These are phyloP conservation scores for Drosophila bocqueti DNA, from an alignment of 1,140 invertebrate species.

Conservation along the genomic window DNA sequence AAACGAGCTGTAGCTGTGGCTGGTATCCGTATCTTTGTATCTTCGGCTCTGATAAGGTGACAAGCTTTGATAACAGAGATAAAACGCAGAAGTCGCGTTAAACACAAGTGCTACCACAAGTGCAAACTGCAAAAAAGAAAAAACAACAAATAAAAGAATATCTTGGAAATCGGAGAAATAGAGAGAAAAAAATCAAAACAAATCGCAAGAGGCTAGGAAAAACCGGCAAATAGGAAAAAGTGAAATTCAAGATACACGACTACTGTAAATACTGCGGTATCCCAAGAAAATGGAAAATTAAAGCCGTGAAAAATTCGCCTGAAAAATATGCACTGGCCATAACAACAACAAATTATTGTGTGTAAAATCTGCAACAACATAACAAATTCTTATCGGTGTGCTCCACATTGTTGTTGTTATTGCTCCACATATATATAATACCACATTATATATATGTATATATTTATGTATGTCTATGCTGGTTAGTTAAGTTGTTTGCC, in stretches of 20 bases:
- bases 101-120: slow-evolving; percentile 46
- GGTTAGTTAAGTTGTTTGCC: slow-evolving; percentile 32
- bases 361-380: slow-evolving; percentile 6
- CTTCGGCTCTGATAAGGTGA: slow-evolving; percentile 56
- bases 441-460: background rate
- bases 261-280: slow-evolving; percentile 39
- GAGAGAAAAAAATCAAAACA: slow-evolving; percentile 28
- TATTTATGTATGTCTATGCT: slow-evolving; percentile 10
- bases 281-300: slow-evolving; percentile 20
- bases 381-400: slow-evolving; percentile 42
- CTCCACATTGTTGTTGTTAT: slow-evolving; percentile 17
- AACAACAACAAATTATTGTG: slow-evolving; percentile 29
- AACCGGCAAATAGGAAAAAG: slow-evolving; percentile 30
- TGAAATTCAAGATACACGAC: slow-evolving; percentile 42
- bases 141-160: background rate
- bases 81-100: slow-evolving; percentile 24
- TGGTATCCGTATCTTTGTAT: slow-evolving; percentile 27
- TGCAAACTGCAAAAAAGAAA: slow-evolving; percentile 21
- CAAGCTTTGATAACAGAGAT: slow-evolving; percentile 44
- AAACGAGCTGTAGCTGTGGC: slow-evolving; percentile 20
- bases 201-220: slow-evolving; percentile 18
- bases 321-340: slow-evolving; percentile 13
- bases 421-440: slow-evolving; percentile 8
- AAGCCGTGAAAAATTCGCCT: slow-evolving; percentile 27
- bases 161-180: slow-evolving; percentile 3